phyloP scores from a whole-genome alignment of 2,888 invertebrate species.

The Drosophila anomalata region DNA sequence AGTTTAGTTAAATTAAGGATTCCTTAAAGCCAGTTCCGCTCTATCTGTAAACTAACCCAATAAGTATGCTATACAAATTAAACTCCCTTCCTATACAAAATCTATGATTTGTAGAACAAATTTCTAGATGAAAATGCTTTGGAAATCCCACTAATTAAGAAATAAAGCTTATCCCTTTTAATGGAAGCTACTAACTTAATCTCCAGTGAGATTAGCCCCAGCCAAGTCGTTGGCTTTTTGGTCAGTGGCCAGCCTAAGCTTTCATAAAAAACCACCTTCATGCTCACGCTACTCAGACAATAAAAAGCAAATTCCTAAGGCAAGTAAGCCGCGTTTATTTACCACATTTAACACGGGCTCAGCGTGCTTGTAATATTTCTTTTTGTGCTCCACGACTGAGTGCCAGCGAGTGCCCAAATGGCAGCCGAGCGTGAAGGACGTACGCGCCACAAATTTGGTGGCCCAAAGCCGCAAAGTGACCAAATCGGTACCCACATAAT shows the following conservation, averaged over 20 bases:
- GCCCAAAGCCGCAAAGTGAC: conserved; percentile 41
- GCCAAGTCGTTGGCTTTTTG: conserved; percentile 13
- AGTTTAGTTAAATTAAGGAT: not conserved
- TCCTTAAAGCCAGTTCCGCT: not conserved
- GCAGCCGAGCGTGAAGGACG: conserved; percentile 81
- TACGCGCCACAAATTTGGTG: conserved; percentile 65
- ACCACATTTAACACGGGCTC: conserved; percentile 68
- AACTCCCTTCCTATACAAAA: not conserved
- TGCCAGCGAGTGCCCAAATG: conserved; percentile 48
- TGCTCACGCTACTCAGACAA: conserved; percentile 19
- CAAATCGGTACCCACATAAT: conserved; percentile 21
- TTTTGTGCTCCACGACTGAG: conserved; percentile 36
- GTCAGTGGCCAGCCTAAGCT: conserved; percentile 25
- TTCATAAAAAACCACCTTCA: conserved; percentile 11
- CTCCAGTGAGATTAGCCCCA: not conserved
- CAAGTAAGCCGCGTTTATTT: conserved; percentile 61
- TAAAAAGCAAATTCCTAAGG: conserved; percentile 45
- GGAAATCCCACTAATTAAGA: not conserved
- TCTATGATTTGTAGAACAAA: not conserved
- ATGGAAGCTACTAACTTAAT: not conserved
- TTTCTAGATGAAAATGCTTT: not conserved
- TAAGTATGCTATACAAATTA: conserved; percentile 67
- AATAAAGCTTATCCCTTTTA: not conserved
- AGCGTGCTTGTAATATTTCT: conserved; percentile 14
- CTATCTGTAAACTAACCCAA: conserved; percentile 41